Conservation (phyloP, 35 echinoderm and acorn worm genomes). For the Ptychodera flava region DNA sequence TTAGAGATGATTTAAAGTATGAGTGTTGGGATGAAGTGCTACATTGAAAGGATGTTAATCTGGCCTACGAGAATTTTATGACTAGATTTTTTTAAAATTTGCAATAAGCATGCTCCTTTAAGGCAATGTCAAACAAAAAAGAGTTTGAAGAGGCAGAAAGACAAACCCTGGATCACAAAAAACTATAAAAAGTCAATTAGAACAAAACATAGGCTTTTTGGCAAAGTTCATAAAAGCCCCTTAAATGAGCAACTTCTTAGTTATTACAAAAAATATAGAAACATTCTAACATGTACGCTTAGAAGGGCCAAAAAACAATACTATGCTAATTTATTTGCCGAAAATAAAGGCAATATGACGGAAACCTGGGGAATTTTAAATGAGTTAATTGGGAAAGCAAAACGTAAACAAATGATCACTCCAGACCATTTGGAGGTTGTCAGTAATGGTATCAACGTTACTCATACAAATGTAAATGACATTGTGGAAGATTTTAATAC, state of each 20-base stretch:
- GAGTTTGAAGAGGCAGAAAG: too few species aligned
- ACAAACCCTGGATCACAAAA: too few species aligned
- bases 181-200: neutral
- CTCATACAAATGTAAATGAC: constrained; percentile 7
- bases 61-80: neutral
- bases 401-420: neutral
- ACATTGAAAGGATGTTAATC: neutral
- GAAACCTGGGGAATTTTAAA: constrained; percentile 4
- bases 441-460: neutral
- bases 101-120: neutral
- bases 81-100: neutral
- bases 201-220: neutral
- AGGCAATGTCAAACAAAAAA: too few species aligned
- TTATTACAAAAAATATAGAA: neutral
- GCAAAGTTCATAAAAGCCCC: neutral
- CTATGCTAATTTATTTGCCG: neutral
- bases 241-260: neutral
- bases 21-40: neutral
- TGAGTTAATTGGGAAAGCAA: neutral
- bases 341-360: constrained; percentile 3
- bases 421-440: neutral
- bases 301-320: neutral
- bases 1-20: neutral
- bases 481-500: neutral
- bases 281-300: neutral